Evolutionary conservation across 2,113 vertebrate genomes (phyloP).

Genomic region (Saccopteryx leptura): DNA sequence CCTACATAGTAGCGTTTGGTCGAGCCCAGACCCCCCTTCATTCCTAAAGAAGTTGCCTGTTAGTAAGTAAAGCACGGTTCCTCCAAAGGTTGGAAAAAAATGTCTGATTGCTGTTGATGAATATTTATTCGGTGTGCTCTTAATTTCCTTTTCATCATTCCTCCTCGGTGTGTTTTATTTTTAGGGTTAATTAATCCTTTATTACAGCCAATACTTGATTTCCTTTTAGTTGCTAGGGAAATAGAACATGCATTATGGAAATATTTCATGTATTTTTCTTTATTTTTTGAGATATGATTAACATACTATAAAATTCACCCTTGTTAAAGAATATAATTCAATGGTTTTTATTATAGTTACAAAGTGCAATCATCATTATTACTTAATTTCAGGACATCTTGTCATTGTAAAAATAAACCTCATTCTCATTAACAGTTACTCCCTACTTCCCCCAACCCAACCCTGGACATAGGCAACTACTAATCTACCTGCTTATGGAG

Average conservation of each 20-base stretch:
- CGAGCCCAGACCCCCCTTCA: not conserved
- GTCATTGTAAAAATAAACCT: not conserved
- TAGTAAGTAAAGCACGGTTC: conserved; percentile 4
- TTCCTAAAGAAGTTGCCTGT: conserved; percentile 33
- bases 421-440: conserved; percentile 1
- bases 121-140: conserved; percentile 42
- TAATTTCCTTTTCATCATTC: conserved; percentile 23
- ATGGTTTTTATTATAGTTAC: not conserved
- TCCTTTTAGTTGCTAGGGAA: conserved; percentile 41
- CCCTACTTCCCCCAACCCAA: not conserved
- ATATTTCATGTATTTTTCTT: conserved; percentile 5
- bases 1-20: not conserved
- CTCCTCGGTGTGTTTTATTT: not conserved
- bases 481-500: not conserved
- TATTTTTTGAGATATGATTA: conserved; percentile 47
- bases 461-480: not conserved
- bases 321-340: conserved; percentile 46
- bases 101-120: not conserved
- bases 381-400: conserved; percentile 34
- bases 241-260: conserved; percentile 27
- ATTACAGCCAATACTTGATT: conserved; percentile 50
- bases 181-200: conserved; percentile 27
- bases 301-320: not conserved
- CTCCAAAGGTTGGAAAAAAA: conserved; percentile 30
- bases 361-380: not conserved